phyloP scores from a whole-genome alignment of 2,113 vertebrate species.

The Heptranchias perlo region DNA sequence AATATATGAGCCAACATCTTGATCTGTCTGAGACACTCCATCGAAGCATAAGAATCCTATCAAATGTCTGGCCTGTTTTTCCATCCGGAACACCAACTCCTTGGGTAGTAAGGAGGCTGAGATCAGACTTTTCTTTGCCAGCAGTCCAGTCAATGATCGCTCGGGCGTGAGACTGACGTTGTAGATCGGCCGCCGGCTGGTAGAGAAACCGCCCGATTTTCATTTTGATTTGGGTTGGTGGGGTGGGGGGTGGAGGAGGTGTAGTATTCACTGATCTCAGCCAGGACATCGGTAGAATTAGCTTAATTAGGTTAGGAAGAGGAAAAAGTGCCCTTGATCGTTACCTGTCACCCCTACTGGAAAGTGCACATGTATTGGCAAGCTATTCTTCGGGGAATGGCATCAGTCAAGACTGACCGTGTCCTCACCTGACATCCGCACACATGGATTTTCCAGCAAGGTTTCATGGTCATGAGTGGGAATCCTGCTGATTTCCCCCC shows the following conservation, averaged over 20 bases:
- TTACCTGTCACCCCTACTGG: too few relatives aligned
- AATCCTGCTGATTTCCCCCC: background rate
- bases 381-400: background rate
- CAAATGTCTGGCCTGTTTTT: background rate
- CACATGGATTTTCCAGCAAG: background rate
- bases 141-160: background rate
- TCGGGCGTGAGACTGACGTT: background rate
- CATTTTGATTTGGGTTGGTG: too few relatives aligned
- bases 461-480: background rate
- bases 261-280: too few relatives aligned
- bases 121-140: background rate
- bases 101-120: background rate
- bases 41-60: too few relatives aligned
- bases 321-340: background rate
- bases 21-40: too few relatives aligned
- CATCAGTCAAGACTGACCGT: background rate
- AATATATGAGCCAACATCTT: too few relatives aligned
- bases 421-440: background rate
- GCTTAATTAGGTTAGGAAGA: background rate
- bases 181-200: too few relatives aligned
- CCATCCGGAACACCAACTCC: background rate
- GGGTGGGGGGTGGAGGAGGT: too few relatives aligned
- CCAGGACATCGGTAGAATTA: too few relatives aligned
- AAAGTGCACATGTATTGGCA: background rate
- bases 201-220: too few relatives aligned